Percentiles rank a stretch among this genome's conserved stretches.
These are phyloP conservation scores for Donacobius atricapilla DNA, from an alignment of 2,113 vertebrate species.

Conservation along the genomic window DNA sequence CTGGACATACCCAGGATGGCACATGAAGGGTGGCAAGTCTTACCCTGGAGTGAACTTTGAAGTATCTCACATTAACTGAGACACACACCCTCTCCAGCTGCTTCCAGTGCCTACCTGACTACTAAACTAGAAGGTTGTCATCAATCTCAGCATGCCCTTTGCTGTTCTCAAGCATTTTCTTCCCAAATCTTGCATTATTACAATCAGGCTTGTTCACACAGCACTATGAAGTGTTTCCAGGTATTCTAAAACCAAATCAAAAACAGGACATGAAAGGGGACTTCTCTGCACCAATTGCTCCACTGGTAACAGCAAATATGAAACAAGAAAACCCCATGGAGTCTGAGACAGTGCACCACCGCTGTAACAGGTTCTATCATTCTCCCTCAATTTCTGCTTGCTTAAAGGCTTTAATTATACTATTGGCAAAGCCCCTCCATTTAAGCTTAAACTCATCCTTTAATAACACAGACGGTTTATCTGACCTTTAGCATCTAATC, in stretches of 20 bases:
- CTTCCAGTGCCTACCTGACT: background rate
- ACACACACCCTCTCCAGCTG: background rate
- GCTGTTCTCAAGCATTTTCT: background rate
- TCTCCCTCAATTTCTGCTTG: background rate
- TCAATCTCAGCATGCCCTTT: background rate
- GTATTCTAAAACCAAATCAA: background rate
- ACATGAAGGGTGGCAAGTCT: background rate
- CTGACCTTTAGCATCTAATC: background rate
- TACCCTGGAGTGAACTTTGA: background rate
- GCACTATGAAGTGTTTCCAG: background rate
- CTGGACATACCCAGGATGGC: background rate
- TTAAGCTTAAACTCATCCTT: background rate
- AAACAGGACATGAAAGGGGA: background rate
- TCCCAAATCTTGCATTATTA: rapidly evolving
- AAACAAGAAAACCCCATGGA: background rate
- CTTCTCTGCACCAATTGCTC: background rate
- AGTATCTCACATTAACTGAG: background rate
- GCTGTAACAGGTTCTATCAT: background rate
- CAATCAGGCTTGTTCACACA: background rate
- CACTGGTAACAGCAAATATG: background rate
- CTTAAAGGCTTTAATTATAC: background rate
- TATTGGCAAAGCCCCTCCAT: background rate
- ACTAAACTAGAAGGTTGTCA: background rate
- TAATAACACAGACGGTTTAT: background rate
- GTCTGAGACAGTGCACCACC: background rate